Percentiles rank a stretch among this genome's conserved stretches.
phyloP scores from a whole-genome alignment of 1,140 invertebrate species.

The Leptonema lineaticorne region DNA sequence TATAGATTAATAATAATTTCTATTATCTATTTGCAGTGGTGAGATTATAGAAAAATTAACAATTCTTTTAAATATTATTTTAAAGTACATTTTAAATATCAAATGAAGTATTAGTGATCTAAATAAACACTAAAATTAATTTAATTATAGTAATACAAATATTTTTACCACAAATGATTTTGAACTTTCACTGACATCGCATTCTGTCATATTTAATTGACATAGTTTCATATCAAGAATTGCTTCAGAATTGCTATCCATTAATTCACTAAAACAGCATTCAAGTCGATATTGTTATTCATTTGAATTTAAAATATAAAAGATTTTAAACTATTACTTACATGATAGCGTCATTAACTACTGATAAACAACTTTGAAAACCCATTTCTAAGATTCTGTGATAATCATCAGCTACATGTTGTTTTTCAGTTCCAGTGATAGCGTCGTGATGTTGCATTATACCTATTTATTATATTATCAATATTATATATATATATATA shows the following conservation, averaged over 20 bases:
- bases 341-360: conserved; percentile 52
- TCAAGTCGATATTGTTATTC: neutral
- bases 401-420: conserved; percentile 89
- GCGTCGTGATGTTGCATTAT: conserved; percentile 93
- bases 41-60: neutral
- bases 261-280: neutral
- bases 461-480: conserved; percentile 56
- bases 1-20: too few species aligned
- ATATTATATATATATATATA: conserved; percentile 50
- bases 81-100: too few species aligned
- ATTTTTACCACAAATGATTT: conserved; percentile 61
- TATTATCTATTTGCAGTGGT: neutral
- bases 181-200: conserved; percentile 56
- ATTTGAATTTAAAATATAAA: neutral
- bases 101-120: too few species aligned
- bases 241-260: neutral
- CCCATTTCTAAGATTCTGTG: conserved; percentile 64
- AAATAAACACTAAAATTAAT: too few species aligned
- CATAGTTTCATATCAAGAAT: conserved; percentile 20
- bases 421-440: conserved; percentile 86
- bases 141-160: neutral
- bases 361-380: conserved; percentile 58
- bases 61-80: too few species aligned
- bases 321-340: conserved; percentile 44
- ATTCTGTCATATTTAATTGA: conserved; percentile 35